These are phyloP conservation scores for Crenuchus spilurus DNA, from an alignment of 2,797 vertebrate genomes.

Conservation along the genomic window DNA sequence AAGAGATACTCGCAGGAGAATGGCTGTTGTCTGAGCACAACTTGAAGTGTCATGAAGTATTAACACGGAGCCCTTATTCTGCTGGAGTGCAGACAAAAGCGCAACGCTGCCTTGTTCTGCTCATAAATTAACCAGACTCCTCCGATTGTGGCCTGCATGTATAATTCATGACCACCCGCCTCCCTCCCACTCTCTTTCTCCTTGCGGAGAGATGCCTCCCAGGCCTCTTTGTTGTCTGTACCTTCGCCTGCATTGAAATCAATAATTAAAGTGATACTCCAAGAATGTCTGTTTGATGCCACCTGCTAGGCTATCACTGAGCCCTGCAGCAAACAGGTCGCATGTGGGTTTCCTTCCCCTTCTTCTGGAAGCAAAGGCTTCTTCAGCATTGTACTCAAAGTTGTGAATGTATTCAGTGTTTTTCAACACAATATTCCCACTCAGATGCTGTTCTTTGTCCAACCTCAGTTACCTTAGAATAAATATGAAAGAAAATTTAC, in stretches of 20 bases:
- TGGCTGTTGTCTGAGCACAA: constrained; percentile 2
- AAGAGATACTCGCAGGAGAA: constrained; percentile 14
- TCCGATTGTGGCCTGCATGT: constrained; percentile 77
- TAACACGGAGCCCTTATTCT: constrained; percentile 65
- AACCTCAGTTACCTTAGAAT: too few species aligned
- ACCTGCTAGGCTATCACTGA: constrained; percentile 58
- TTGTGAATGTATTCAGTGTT: neutral
- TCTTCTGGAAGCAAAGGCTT: neutral
- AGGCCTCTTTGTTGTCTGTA: constrained; percentile 74
- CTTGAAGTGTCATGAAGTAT: constrained; percentile 67
- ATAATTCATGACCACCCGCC: constrained; percentile 76
- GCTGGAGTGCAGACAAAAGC: constrained; percentile 72
- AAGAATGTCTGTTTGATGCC: constrained; percentile 67
- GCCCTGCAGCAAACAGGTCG: neutral
- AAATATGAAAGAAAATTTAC: too few species aligned
- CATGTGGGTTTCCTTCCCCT: neutral
- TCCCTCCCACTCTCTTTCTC: constrained; percentile 49
- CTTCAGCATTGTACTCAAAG: neutral
- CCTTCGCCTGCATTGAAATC: constrained; percentile 74
- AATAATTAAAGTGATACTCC: constrained; percentile 77
- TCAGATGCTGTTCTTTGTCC: neutral
- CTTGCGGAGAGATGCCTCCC: constrained; percentile 70
- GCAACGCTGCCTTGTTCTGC: constrained; percentile 65
- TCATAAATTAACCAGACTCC: constrained; percentile 81
- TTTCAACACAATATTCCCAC: neutral